Percentiles rank a stretch among this genome's conserved stretches.
phyloP scores from a whole-genome alignment of 2,113 vertebrate genomes.

The Syrmaticus mikado region DNA sequence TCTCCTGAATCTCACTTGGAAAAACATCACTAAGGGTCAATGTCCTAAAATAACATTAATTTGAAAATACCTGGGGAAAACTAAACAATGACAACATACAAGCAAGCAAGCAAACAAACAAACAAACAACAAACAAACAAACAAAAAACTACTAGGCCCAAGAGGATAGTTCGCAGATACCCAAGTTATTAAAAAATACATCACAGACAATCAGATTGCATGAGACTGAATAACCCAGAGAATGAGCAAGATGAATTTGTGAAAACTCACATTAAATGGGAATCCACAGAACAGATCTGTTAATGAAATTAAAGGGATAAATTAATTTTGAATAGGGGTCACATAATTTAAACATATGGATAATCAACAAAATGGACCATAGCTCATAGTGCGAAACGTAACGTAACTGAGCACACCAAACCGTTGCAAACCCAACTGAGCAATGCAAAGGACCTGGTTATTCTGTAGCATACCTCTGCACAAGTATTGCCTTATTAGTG shows the following conservation, averaged over 20 bases:
- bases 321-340: neutral
- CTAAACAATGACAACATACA: neutral
- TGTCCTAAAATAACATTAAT: neutral
- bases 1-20: neutral
- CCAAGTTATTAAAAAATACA: neutral
- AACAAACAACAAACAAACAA: neutral
- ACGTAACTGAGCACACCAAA: neutral
- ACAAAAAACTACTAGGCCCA: fast-evolving
- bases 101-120: neutral
- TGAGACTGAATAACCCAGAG: neutral
- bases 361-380: neutral
- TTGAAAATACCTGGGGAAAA: neutral
- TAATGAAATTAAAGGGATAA: neutral
- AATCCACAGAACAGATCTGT: neutral
- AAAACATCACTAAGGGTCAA: neutral
- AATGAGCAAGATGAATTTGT: neutral
- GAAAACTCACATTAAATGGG: neutral
- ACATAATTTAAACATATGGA: neutral
- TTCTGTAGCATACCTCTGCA: neutral
- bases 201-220: neutral
- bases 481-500: neutral
- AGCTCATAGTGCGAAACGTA: neutral
- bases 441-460: neutral
- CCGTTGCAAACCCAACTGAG: neutral
- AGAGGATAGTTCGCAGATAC: neutral